These are phyloP conservation scores for Acrossocheilus fasciatus DNA, from an alignment of 2,797 vertebrate species.

Conservation along the genomic window DNA sequence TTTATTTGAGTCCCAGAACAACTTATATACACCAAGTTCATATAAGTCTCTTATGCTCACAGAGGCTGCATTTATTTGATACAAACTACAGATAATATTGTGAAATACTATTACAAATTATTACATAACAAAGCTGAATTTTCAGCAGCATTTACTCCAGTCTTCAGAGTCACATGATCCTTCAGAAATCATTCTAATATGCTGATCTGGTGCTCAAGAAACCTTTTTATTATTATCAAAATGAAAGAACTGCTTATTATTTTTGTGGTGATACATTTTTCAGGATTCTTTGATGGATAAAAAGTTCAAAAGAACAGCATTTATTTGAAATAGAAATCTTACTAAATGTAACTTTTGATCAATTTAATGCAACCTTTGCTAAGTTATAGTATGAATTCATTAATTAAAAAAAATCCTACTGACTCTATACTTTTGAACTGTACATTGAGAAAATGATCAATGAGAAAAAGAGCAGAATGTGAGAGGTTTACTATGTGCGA, in stretches of 20 bases:
- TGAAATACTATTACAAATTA: neutral
- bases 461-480: neutral
- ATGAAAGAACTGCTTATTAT: neutral
- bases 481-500: conserved; percentile 26
- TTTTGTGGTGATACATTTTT: neutral
- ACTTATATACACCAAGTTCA: neutral
- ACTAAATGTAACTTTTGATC: neutral
- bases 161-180: neutral
- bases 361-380: neutral
- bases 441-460: neutral
- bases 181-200: neutral
- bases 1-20: neutral
- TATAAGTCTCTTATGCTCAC: neutral
- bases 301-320: neutral
- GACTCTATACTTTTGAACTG: neutral
- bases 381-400: neutral
- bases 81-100: neutral
- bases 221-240: neutral
- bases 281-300: neutral
- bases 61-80: neutral
- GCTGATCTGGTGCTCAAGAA: neutral
- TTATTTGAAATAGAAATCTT: neutral
- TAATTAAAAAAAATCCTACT: too few relatives aligned
- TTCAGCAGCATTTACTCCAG: neutral
- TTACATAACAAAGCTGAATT: neutral